Percentiles rank a stretch among this genome's conserved stretches.
These are phyloP conservation scores for Bruchidius siliquastri DNA, from an alignment of 2,888 invertebrate genomes.

Conservation along the genomic window DNA sequence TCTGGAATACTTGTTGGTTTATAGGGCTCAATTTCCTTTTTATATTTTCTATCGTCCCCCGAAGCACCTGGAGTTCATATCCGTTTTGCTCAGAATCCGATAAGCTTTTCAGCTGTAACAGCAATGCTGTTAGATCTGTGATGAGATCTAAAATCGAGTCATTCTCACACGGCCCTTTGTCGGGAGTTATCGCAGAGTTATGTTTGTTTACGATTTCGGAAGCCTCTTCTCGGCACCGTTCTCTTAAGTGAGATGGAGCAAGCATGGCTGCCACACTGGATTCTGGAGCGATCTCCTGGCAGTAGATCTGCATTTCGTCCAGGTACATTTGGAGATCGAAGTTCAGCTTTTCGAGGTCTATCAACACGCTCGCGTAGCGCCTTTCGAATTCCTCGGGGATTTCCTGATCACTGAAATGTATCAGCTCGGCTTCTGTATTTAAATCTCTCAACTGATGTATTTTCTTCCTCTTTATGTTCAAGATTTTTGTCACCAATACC, in stretches of 20 bases:
- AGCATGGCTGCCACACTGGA: constrained; percentile 82
- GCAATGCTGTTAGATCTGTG: constrained; percentile 81
- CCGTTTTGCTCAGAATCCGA: constrained; percentile 81
- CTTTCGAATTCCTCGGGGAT: constrained; percentile 85
- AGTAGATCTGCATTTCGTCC: constrained; percentile 73
- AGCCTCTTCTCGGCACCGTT: constrained; percentile 83
- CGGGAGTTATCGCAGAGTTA: constrained; percentile 55
- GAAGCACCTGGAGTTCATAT: constrained; percentile 83
- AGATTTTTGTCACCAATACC: constrained; percentile 80
- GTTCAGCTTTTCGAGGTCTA: constrained; percentile 89
- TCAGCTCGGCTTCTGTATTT: constrained; percentile 87
- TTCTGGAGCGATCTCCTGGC: constrained; percentile 83
- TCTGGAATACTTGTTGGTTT: constrained; percentile 77
- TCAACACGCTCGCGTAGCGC: constrained; percentile 80
- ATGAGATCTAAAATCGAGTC: constrained; percentile 71
- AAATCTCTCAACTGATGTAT: constrained; percentile 76
- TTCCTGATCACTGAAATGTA: constrained; percentile 72
- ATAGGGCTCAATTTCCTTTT: constrained; percentile 70
- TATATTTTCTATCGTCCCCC: constrained; percentile 84
- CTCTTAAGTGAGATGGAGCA: constrained; percentile 81
- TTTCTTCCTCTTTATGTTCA: constrained; percentile 76
- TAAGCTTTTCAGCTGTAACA: constrained; percentile 80
- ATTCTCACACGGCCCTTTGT: constrained; percentile 51
- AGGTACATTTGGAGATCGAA: constrained; percentile 80
- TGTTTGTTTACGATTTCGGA: constrained; percentile 72